Conservation (phyloP, 2,113 vertebrate genomes). For the Alligator mississippiensis region DNA sequence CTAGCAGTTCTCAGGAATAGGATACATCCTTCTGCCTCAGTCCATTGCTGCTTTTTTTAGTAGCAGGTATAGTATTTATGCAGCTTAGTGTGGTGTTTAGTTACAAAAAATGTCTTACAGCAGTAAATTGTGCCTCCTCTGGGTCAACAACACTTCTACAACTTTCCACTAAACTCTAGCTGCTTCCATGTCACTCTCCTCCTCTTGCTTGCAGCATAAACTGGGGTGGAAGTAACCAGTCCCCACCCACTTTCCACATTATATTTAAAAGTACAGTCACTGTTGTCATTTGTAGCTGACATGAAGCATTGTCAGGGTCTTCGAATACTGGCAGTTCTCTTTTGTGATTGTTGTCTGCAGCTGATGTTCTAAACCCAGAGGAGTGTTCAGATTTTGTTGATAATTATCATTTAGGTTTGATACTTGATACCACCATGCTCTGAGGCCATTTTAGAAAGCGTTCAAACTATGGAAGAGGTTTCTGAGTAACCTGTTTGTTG, state of each 20-base stretch:
- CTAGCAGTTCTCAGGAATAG: no score
- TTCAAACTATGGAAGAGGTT: neutral
- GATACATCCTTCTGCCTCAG: neutral
- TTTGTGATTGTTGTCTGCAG: neutral
- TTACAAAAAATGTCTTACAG: neutral
- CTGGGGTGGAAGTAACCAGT: neutral
- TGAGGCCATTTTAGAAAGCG: neutral
- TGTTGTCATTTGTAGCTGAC: neutral
- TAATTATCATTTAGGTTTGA: neutral
- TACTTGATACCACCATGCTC: neutral
- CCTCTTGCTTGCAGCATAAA: neutral
- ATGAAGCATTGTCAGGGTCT: neutral
- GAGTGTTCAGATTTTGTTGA: neutral
- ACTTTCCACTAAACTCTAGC: neutral
- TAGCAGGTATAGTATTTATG: neutral
- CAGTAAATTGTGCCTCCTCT: neutral
- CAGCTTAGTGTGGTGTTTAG: neutral
- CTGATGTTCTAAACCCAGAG: no score
- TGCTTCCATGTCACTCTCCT: neutral
- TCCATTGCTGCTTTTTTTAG: neutral
- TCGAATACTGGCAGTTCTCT: neutral
- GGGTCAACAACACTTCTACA: neutral
- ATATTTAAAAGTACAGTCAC: neutral
- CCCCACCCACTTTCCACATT: neutral
- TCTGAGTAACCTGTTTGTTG: slow-evolving; percentile 12